Evolutionary conservation across 2,113 vertebrate genomes (phyloP).

Genomic region (Cricetomys ansorgei): DNA sequence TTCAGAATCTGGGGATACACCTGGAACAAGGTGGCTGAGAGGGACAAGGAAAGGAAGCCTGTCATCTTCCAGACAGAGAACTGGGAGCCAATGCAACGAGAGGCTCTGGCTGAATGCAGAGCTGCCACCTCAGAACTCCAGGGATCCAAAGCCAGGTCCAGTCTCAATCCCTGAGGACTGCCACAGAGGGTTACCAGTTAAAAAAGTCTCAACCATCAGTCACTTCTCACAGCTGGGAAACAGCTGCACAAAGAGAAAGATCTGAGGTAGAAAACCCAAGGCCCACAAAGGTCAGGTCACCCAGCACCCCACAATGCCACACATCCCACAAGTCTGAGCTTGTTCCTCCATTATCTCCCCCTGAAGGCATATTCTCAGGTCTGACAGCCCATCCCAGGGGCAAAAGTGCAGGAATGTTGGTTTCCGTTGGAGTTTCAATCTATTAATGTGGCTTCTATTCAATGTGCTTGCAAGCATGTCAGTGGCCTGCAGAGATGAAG

Average conservation of each 20-base stretch:
- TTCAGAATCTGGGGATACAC: not conserved
- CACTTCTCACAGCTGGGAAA: not conserved
- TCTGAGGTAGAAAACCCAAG: not conserved
- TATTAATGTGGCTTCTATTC: slow-evolving; percentile 79
- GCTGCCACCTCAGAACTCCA: not conserved
- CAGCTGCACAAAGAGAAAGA: not conserved
- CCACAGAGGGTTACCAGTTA: not conserved
- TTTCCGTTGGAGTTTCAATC: not conserved
- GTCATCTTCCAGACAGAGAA: not conserved
- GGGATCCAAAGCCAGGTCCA: not conserved
- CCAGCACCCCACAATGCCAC: not conserved
- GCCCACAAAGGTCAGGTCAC: not conserved
- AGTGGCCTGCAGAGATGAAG: slow-evolving; percentile 75
- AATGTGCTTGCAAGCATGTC: slow-evolving; percentile 79
- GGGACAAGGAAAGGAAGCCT: not conserved
- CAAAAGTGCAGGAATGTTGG: not conserved
- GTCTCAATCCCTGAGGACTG: not conserved
- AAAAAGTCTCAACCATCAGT: not conserved
- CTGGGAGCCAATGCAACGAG: not conserved
- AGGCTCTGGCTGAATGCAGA: not conserved
- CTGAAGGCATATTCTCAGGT: not conserved
- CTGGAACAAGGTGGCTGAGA: not conserved
- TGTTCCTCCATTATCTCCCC: not conserved
- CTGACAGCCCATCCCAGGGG: not conserved
- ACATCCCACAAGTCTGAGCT: not conserved